Evolutionary conservation across 2,113 vertebrate species (phyloP).

Genomic region (Mohoua ochrocephala): DNA sequence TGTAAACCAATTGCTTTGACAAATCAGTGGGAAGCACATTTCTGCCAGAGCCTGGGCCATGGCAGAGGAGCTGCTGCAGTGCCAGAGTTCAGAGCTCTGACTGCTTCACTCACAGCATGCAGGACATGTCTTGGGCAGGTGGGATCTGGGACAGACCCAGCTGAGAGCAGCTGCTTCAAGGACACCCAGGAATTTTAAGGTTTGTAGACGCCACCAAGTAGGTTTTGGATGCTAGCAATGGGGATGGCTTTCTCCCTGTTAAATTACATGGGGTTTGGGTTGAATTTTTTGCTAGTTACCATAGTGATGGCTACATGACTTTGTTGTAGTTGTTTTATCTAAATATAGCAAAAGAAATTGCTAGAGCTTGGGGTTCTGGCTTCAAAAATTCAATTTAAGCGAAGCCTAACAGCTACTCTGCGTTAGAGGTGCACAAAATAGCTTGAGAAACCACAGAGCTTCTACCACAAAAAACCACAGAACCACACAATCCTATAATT

Average conservation of each 20-base stretch:
- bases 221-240: background rate
- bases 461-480: constrained; percentile 32
- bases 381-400: constrained; percentile 26
- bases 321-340: constrained; percentile 9
- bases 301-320: background rate
- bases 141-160: background rate
- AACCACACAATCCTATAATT: constrained; percentile 35
- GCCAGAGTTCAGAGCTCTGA: accelerated
- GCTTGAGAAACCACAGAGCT: constrained; percentile 38
- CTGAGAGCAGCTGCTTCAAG: background rate
- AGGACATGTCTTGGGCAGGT: background rate
- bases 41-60: background rate
- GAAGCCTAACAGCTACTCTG: constrained; percentile 32
- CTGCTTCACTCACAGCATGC: accelerated
- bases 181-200: background rate
- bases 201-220: background rate
- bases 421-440: constrained; percentile 49
- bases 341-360: constrained; percentile 57
- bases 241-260: background rate
- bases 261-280: background rate
- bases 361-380: background rate
- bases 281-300: background rate
- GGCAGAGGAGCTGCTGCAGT: background rate
- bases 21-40: accelerated
- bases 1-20: background rate